phyloP scores from a whole-genome alignment of 2,113 vertebrate species.

The Eurystomus gularis region DNA sequence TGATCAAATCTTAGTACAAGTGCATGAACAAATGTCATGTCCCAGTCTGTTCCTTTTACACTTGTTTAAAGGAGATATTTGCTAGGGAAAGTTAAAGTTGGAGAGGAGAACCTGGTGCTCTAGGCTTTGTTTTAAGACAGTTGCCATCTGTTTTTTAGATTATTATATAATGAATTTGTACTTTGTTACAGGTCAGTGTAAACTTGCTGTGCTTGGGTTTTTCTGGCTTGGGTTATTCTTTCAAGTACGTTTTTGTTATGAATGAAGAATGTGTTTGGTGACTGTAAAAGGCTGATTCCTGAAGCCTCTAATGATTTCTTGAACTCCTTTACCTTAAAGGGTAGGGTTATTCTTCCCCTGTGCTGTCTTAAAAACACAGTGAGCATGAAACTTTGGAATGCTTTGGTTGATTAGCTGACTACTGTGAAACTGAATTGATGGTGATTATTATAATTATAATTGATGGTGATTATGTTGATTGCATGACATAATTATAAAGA shows the following conservation, averaged over 20 bases:
- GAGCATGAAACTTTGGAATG: background rate
- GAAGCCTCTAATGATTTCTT: background rate
- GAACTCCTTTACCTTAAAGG: background rate
- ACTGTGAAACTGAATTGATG: background rate
- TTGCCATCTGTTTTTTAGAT: background rate
- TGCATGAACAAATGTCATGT: background rate
- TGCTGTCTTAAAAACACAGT: background rate
- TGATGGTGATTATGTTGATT: background rate
- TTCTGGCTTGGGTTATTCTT: background rate
- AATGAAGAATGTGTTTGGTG: background rate
- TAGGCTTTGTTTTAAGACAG: background rate
- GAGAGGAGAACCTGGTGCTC: background rate
- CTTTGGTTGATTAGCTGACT: background rate
- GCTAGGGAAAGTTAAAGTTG: background rate
- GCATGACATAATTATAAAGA: background rate
- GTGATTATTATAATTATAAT: background rate
- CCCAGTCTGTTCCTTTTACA: background rate
- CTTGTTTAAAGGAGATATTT: background rate
- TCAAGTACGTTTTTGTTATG: background rate
- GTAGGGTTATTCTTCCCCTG: background rate
- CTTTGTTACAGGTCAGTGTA: background rate
- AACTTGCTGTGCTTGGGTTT: background rate
- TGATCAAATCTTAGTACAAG: background rate
- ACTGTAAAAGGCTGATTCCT: background rate
- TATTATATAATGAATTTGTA: background rate